A percentile compares a stretch with the other conserved stretches of the same genome.
phyloP scores from a whole-genome alignment of 2,113 vertebrate species.

The Phyllostomus hastatus region DNA sequence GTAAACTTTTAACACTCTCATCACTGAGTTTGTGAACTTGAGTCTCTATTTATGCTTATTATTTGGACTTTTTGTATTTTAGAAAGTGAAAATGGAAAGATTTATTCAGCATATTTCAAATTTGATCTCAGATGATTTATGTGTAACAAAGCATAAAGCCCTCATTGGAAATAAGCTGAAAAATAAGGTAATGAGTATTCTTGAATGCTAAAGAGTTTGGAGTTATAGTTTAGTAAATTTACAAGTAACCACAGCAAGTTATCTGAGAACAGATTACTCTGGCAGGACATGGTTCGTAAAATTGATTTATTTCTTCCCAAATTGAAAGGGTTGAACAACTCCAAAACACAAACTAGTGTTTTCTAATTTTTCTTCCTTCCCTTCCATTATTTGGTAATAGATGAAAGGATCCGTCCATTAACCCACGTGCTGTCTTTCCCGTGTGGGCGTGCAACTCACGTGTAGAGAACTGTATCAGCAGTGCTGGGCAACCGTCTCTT shows the following conservation, averaged over 20 bases:
- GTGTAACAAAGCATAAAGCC: background rate
- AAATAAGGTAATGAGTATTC: background rate
- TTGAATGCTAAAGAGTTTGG: background rate
- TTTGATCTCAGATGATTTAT: background rate
- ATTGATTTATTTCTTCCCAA: background rate
- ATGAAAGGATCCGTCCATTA: background rate
- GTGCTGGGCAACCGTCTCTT: slow-evolving; percentile 74
- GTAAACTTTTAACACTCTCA: background rate
- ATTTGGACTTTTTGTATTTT: background rate
- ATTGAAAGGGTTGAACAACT: background rate
- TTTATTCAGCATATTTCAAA: background rate
- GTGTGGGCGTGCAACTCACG: slow-evolving; percentile 16
- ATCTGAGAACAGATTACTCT: background rate
- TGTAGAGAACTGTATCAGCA: slow-evolving; percentile 45
- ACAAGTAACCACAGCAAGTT: background rate
- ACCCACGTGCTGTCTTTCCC: background rate
- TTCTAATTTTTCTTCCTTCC: background rate
- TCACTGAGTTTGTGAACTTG: background rate
- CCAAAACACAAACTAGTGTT: background rate
- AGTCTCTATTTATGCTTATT: background rate
- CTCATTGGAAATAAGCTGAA: background rate
- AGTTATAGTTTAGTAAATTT: background rate
- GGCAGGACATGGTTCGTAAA: background rate
- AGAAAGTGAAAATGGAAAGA: background rate
- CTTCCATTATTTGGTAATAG: background rate